A percentile compares a stretch with the other conserved stretches of the same genome.
Conservation (phyloP, 1,140 invertebrate species). For the Brachionus rotundiformis region DNA sequence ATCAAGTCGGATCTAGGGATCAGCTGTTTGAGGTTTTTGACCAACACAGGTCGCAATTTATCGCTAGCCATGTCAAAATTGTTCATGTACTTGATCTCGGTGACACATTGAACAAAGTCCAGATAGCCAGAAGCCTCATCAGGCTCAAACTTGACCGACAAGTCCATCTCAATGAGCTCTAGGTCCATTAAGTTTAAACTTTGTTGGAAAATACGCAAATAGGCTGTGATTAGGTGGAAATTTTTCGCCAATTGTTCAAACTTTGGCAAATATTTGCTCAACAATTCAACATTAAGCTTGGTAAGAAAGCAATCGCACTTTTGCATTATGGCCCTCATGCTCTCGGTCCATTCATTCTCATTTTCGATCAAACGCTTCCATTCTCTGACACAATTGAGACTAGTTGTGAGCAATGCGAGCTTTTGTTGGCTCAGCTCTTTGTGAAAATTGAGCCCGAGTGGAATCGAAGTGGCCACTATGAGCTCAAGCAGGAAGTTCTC, state of each 20-base stretch:
- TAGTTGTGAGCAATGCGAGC: not conserved
- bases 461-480: not conserved
- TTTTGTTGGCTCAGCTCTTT: not conserved
- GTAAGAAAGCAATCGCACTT: not conserved
- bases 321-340: not conserved
- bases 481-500: not conserved
- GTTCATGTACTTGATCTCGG: not conserved
- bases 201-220: slow-evolving; percentile 14
- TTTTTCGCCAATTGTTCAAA: not conserved
- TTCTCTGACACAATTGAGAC: slow-evolving; percentile 32
- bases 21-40: not conserved
- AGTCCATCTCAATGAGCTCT: not conserved
- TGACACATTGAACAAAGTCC: not conserved
- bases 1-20: not conserved
- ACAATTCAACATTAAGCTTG: not conserved
- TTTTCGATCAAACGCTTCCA: not conserved
- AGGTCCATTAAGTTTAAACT: slow-evolving; percentile 27
- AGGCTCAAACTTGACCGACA: not conserved
- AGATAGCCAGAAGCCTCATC: not conserved
- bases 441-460: not conserved
- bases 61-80: slow-evolving; percentile 11
- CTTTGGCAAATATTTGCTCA: slow-evolving; percentile 35
- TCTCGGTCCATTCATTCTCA: not conserved
- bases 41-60: not conserved
- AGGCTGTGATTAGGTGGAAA: not conserved